These are phyloP conservation scores for Drosophila sp. DNA, from an alignment of 1,140 invertebrate species.

Conservation along the genomic window DNA sequence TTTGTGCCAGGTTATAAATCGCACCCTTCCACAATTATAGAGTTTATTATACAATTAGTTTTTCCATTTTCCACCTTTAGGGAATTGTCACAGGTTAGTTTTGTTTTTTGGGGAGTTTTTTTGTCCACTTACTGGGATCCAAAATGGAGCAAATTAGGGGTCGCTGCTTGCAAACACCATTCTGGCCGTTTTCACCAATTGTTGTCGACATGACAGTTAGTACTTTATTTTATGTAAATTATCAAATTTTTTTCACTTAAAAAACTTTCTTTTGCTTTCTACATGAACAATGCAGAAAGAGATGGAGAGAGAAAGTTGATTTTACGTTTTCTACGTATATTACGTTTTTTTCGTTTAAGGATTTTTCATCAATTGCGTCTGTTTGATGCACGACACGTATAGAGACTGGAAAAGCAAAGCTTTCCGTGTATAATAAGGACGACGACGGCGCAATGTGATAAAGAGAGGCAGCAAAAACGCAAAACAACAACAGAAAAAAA, in stretches of 20 bases:
- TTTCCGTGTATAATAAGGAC: constrained; percentile 55
- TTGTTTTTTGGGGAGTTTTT: constrained; percentile 31
- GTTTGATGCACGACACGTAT: constrained; percentile 66
- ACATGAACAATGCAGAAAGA: constrained; percentile 44
- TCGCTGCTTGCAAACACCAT: constrained; percentile 77
- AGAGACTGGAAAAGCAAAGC: constrained; percentile 69
- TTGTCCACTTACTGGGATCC: constrained; percentile 78
- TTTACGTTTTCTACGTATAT: constrained; percentile 53
- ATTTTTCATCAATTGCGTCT: constrained; percentile 54
- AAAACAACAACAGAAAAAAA: constrained; percentile 27
- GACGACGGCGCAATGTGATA: constrained; percentile 52
- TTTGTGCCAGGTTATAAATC: constrained; percentile 18
- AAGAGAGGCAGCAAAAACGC: constrained; percentile 21
- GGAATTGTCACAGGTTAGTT: constrained; percentile 39
- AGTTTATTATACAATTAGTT: constrained; percentile 62
- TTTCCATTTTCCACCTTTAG: constrained; percentile 19
- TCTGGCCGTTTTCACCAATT: constrained; percentile 70
- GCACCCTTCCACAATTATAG: constrained; percentile 44
- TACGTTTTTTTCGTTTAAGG: constrained; percentile 39
- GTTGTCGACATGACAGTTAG: constrained; percentile 53
- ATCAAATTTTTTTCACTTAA: constrained; percentile 22
- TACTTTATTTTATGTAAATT: constrained; percentile 28
- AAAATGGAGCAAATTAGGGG: constrained; percentile 81
- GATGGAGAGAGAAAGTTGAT: constrained; percentile 29
- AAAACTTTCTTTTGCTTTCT: constrained; percentile 22